phyloP scores from a whole-genome alignment of 2,888 invertebrate genomes.

The Meiosimyza decipiens region DNA sequence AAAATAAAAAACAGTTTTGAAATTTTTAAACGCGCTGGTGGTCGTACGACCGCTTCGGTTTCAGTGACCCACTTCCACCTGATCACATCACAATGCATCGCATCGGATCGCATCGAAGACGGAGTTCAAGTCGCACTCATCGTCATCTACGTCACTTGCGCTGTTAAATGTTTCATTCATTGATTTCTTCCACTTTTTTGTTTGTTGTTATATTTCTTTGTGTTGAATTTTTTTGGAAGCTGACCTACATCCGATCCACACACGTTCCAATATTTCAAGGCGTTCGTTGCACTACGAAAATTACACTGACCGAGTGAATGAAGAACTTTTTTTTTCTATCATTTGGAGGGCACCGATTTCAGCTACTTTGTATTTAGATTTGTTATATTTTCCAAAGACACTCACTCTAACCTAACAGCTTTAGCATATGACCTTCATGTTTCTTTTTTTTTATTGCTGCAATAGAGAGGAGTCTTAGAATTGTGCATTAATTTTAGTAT shows the following conservation, averaged over 20 bases:
- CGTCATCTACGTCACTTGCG: slow-evolving; percentile 12
- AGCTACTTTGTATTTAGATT: too few relatives aligned
- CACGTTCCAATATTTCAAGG: slow-evolving; percentile 12
- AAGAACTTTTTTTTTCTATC: too few relatives aligned
- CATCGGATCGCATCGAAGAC: slow-evolving; percentile 2
- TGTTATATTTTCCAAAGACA: too few relatives aligned
- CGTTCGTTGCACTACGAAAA: background rate
- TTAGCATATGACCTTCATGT: too few relatives aligned
- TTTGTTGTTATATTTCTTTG: background rate
- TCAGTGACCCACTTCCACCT: slow-evolving; percentile 43
- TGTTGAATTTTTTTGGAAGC: background rate
- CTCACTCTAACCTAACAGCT: too few relatives aligned
- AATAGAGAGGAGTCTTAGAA: too few relatives aligned
- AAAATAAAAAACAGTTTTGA: slow-evolving; percentile 15
- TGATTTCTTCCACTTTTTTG: slow-evolving; percentile 17
- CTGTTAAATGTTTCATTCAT: slow-evolving; percentile 13
- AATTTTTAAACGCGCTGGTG: slow-evolving; percentile 29
- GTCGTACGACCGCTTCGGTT: slow-evolving; percentile 9
- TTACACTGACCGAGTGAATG: too few relatives aligned
- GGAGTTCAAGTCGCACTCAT: background rate
- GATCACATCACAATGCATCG: slow-evolving; percentile 11
- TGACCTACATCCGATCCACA: slow-evolving; percentile 39
- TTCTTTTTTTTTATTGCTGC: too few relatives aligned
- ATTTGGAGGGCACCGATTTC: too few relatives aligned
- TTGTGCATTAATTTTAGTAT: too few relatives aligned